Conservation (phyloP, 2,797 vertebrate genomes). For the Anguilla anguilla region DNA sequence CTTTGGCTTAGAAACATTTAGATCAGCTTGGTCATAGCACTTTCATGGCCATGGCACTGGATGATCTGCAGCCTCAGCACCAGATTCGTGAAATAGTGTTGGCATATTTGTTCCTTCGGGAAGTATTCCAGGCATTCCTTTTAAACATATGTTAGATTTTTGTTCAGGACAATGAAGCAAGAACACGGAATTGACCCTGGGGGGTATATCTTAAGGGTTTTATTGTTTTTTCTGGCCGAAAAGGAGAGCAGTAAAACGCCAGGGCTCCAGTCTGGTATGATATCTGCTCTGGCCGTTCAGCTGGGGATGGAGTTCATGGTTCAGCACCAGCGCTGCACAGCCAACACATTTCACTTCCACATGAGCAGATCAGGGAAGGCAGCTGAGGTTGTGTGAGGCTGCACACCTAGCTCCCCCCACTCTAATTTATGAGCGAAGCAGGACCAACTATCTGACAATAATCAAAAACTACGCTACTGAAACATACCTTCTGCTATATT, state of each 20-base stretch:
- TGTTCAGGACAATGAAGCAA: neutral
- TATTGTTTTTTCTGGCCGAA: slow-evolving; percentile 8
- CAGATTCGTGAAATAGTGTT: neutral
- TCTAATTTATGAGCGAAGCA: neutral
- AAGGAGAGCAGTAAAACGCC: neutral
- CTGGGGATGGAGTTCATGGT: slow-evolving; percentile 4
- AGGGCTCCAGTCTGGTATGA: neutral
- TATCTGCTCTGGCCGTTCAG: slow-evolving; percentile 14
- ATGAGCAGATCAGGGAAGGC: neutral
- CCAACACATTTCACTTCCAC: neutral
- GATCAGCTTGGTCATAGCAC: neutral
- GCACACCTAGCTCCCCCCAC: neutral
- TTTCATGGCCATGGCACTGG: neutral
- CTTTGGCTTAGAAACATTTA: neutral
- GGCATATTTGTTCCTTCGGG: slow-evolving; percentile 2
- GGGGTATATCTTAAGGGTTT: slow-evolving; percentile 1
- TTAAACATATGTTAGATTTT: neutral
- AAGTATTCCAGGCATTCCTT: neutral
- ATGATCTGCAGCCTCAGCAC: neutral
- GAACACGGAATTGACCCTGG: neutral
- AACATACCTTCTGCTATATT: neutral
- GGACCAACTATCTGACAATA: neutral
- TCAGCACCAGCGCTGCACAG: slow-evolving; percentile 5
- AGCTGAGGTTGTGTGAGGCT: neutral
- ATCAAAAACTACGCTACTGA: neutral